Base-by-base conservation (phyloP, 2,797 vertebrate genomes). In the Ateles fusciceps region DNA sequence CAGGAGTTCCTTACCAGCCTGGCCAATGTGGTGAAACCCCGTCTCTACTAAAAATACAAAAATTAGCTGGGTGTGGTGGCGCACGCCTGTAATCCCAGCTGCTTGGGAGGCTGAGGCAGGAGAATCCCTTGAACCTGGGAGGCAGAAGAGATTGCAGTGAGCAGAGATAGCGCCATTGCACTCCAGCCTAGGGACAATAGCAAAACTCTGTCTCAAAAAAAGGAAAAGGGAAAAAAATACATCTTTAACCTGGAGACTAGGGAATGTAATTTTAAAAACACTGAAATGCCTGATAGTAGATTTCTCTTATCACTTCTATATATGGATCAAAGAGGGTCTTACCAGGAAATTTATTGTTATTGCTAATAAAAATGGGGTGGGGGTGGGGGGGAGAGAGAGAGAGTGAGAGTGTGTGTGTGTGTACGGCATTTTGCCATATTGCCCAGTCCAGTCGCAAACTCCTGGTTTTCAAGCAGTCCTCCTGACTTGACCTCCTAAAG, bases 331-430 rank as follows among this genome's bases (percentile, higher is more conserved):
- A 76, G 19, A 59, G 46, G 5, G 1, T 44, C 75, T 75, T 36
- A 36, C 7, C 10, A 59, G 81, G 55, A 86, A 46, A 36, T 39
- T 76, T 33, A 19, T 6, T 64, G 33, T 86, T 28, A 19, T 4
- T 64, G 33, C n/a, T 64, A 30, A 30, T 50, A 78, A 57, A 33
- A 57, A 4, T 55, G 21, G 21, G 7, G 52, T 22, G 2, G 52
- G 7, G 2, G 46, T 2, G 12, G 0, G 52, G 7, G 48, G 4
- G 4, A 7, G 50, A 21, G 50, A 7, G 19, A 52, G 50, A 52
- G 50, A 8, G 19, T 22, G 52, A 3, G 52, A 55, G 30, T 7
- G 14, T 64, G 14, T 33, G 7, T 68, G 15, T 68, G 7, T 17
- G 13, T 10, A 50, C 30, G 21, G 46, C 19, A 11, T 52, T 22